Percentiles rank a stretch among this genome's conserved stretches.
These are phyloP conservation scores for Drosophila sucinea DNA, from an alignment of 1,140 invertebrate genomes.

Conservation along the genomic window DNA sequence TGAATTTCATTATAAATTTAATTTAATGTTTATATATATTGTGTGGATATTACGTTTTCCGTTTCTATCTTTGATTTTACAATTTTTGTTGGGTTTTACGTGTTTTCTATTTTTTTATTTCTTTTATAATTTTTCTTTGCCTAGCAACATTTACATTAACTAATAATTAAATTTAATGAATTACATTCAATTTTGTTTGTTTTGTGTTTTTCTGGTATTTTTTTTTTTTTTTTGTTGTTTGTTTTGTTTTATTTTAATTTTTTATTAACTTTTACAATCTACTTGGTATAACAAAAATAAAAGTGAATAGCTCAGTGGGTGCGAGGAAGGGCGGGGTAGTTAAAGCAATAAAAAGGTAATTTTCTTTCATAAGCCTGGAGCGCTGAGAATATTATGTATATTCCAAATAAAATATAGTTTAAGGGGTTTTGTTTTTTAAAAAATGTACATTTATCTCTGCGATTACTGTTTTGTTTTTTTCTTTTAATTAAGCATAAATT, in stretches of 20 bases:
- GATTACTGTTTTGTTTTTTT: conserved; percentile 34
- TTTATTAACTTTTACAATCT: conserved; percentile 44
- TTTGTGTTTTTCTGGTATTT: conserved; percentile 25
- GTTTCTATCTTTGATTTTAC: conserved; percentile 23
- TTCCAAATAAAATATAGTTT: conserved; percentile 65
- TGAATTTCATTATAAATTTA: conserved; percentile 38
- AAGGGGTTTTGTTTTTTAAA: conserved; percentile 43
- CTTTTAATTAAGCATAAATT: conserved; percentile 68
- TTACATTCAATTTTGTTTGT: conserved; percentile 65
- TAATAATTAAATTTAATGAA: conserved; percentile 63
- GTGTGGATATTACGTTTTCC: conserved; percentile 14
- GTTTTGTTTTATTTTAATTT: conserved; percentile 8
- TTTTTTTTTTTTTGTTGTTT: background rate
- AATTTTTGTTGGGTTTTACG: background rate
- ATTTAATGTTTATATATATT: conserved; percentile 22
- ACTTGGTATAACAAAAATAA: conserved; percentile 53
- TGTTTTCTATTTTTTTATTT: conserved; percentile 10
- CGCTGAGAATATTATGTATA: conserved; percentile 57
- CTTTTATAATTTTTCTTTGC: conserved; percentile 42
- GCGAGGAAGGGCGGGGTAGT: background rate
- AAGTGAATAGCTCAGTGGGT: conserved; percentile 40
- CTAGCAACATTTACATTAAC: conserved; percentile 78
- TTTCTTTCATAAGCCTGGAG: conserved; percentile 28
- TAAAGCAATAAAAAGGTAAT: conserved; percentile 28
- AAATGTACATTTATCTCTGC: conserved; percentile 66